A percentile compares a stretch with the other conserved stretches of the same genome.
Conservation (phyloP, 2,797 vertebrate genomes). For the Rhyacichthys aspro region DNA sequence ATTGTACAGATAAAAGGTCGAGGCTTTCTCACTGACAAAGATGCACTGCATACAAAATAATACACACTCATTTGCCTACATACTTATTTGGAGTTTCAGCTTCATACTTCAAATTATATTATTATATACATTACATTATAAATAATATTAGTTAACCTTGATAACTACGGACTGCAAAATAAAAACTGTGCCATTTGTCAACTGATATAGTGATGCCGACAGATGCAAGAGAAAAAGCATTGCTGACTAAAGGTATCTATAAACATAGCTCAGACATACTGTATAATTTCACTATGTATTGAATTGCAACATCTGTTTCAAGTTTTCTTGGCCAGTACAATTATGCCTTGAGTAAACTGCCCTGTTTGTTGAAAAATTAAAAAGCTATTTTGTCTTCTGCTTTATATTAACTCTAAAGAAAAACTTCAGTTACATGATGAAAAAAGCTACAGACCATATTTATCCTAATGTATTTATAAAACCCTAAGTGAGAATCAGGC, state of each 20-base stretch:
- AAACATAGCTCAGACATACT: conserved; percentile 10
- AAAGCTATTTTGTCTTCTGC: background rate
- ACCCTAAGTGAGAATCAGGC: conserved; percentile 27
- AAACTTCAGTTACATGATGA: no score
- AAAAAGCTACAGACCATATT: no score
- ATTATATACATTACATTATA: no score
- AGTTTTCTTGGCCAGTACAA: conserved; percentile 5
- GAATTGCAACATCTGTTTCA: conserved; percentile 17
- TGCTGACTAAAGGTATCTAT: conserved; percentile 2
- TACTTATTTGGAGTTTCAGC: conserved; percentile 26
- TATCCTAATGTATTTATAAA: conserved; percentile 1
- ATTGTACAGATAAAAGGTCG: background rate
- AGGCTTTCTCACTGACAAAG: conserved; percentile 7
- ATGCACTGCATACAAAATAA: conserved; percentile 11
- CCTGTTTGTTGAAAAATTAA: background rate
- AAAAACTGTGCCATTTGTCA: conserved; percentile 19
- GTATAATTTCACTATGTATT: conserved; percentile 14
- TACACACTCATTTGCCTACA: no score
- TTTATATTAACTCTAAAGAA: no score
- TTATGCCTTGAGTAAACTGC: background rate
- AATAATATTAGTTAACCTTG: conserved; percentile 5
- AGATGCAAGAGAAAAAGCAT: conserved; percentile 5
- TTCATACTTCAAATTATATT: conserved; percentile 36
- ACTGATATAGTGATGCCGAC: background rate
- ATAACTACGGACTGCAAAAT: conserved; percentile 19